A percentile compares a stretch with the other conserved stretches of the same genome.
These are phyloP conservation scores for Marasmarcha lunaedactyla DNA, from an alignment of 2,888 invertebrate species.

Conservation along the genomic window DNA sequence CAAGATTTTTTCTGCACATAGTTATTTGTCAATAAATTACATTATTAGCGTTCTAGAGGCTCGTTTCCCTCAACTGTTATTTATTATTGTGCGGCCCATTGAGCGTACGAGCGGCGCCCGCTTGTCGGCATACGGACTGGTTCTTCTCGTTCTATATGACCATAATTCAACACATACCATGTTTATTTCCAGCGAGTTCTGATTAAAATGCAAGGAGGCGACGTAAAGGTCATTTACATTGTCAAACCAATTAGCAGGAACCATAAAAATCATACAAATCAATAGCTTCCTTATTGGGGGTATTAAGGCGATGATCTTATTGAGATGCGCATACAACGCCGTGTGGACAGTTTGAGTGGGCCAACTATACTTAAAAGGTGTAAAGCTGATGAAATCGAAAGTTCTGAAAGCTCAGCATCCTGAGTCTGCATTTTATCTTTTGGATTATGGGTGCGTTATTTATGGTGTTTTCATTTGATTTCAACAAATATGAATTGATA, in stretches of 20 bases:
- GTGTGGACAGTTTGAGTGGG: conserved; percentile 45
- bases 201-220: conserved; percentile 58
- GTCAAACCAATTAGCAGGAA: conserved; percentile 57
- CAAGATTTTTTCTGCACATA: no score
- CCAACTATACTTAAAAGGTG: conserved; percentile 25
- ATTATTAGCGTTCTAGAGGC: conserved; percentile 17
- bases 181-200: conserved; percentile 51
- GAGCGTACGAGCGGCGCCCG: conserved; percentile 39
- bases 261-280: conserved; percentile 57
- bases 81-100: conserved; percentile 30
- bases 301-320: conserved; percentile 34
- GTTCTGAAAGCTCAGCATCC: no score
- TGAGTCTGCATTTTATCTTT: no score
- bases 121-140: conserved; percentile 63
- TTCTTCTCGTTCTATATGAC: conserved; percentile 58
- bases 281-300: conserved; percentile 47
- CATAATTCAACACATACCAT: conserved; percentile 44
- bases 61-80: conserved; percentile 50
- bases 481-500: no score
- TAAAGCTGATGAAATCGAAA: conserved; percentile 14
- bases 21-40: no score
- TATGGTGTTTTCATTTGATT: no score
- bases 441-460: no score
- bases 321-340: conserved; percentile 41
- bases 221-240: conserved; percentile 51